phyloP scores from a whole-genome alignment of 2,113 vertebrate genomes.

The Labeo rohita region DNA sequence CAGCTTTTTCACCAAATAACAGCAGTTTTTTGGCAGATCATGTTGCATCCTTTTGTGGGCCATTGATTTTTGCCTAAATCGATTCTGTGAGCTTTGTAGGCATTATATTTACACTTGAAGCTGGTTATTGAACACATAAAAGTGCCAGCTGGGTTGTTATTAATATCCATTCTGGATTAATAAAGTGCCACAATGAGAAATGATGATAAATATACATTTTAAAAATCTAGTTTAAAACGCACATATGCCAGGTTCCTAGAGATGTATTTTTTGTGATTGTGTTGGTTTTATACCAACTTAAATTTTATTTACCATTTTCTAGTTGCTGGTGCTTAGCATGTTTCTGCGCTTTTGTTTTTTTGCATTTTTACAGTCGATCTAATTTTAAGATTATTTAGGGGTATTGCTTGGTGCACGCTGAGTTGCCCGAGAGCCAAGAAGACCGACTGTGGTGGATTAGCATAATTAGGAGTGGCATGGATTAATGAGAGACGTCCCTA shows the following conservation, averaged over 20 bases:
- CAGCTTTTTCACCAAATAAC: slow-evolving; percentile 42
- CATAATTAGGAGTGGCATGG: slow-evolving; percentile 66
- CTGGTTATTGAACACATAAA: slow-evolving; percentile 3
- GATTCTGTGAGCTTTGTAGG: background rate
- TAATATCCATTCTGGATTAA: background rate
- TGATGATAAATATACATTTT: no score
- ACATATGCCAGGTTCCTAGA: no score
- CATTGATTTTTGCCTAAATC: slow-evolving; percentile 20
- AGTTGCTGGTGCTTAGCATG: background rate
- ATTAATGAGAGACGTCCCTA: slow-evolving; percentile 62
- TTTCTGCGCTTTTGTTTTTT: background rate
- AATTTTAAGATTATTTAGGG: background rate
- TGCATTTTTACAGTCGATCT: background rate
- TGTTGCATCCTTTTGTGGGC: slow-evolving; percentile 31
- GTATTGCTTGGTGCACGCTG: background rate
- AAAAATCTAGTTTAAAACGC: no score
- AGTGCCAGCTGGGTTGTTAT: slow-evolving; percentile 4
- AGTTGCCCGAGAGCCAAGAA: slow-evolving; percentile 52
- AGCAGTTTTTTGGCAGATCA: slow-evolving; percentile 39
- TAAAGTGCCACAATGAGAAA: background rate
- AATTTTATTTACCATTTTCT: no score
- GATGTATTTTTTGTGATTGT: no score
- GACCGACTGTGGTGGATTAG: slow-evolving; percentile 61
- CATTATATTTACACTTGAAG: slow-evolving; percentile 6
- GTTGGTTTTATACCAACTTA: no score